Base-by-base conservation (phyloP, 1,140 invertebrate genomes). In the Drosophila elegans region DNA sequence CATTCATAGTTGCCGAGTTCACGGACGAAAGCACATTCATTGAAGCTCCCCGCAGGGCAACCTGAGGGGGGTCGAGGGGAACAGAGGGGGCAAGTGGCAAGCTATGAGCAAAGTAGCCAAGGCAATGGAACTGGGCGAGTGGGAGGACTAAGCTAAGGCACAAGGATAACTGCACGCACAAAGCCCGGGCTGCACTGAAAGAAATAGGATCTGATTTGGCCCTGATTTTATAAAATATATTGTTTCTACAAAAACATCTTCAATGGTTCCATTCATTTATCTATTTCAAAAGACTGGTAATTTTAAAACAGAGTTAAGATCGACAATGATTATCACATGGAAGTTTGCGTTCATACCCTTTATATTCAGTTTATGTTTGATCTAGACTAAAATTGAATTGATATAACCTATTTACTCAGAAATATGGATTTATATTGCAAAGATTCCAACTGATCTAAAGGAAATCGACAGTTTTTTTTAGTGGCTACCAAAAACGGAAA, bases 1-100 rank as follows among this genome's bases (percentile, higher is more conserved):
- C 76, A 79, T 79, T 79, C 77, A 79, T 74, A 68, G 67, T 71
- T 55, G 67, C 64, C 78, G 82, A 86, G 83, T 86, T 86, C 83
- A 86, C 75, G 83, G 83, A 76, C 81, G 55, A 61, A 36, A 55
- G 53, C 49, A 42, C 78, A 77, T 88, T 86, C 83, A 86, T 86
- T 86, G 83, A 86, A 86, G 83, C 80, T 78, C 80, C 41, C 42
- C 56, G 48, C 44, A 73, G 73, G 69, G 49, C 68, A 73, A 16
- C 53, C 29, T 34, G 9, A 38, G 39, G 39, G 39, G 44, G 45
- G 4, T 25, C 29, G n/a, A 3, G 4, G 13, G 36, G 13, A 36
- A n/a, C 7, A 29, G 25, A 27, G 48, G 39, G 72, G n/a, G 57
- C 72, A 79, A 71, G 77, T 53, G 56, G 54, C 75, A 51, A 68